Base-by-base conservation (phyloP, 1,140 invertebrate species). In the Drosophila pseudoobscura region DNA sequence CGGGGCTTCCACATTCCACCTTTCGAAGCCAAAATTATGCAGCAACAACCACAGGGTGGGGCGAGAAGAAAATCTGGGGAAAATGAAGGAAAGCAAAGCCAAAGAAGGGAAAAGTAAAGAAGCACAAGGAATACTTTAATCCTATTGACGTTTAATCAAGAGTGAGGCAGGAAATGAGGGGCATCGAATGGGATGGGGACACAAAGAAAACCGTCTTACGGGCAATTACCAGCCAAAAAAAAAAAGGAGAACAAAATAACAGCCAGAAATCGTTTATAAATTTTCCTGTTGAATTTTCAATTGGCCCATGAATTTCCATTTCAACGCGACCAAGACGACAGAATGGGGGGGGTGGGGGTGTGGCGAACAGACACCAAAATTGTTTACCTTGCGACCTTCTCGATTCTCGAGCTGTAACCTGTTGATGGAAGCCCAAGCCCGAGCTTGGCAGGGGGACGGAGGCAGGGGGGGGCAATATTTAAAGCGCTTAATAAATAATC, bases 401-500 rank as follows among this genome's bases (percentile, higher is more conserved):
- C 35, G 35, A 39, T 39, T 11, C 11, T 31, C 31, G 35, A 20
- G 26, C 35, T 52, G 49, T 68, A 68, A 68, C 68, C 72, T 54
- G 54, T 60, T 59, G 55, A 72, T 49, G 49, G 44, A 54, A 46
- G n/a, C 43, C 53, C 26, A 29, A 20, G n/a, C 9, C 24, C 26
- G 47, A n/a, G 47, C 41, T n/a, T 17, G 13, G n/a, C 8, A 4
- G 15, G 17, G 5, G 44, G 9, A 0, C 0, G 15, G 15, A 17
- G 13, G n/a, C 8, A 4, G 15, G 17, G 5, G 44, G 9, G 6
- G 26, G 56, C 47, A 88, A 88, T 87, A 80, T 87, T 87, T 87
- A 87, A 78, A 79, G 82, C 83, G 82, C 83, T 87, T 87, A 87
- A 83, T 88, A 87, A 87, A 87, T 87, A 88, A 88, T 88, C 83